These are phyloP conservation scores for Erebia epiphron DNA, from an alignment of 2,888 invertebrate species.

Conservation along the genomic window DNA sequence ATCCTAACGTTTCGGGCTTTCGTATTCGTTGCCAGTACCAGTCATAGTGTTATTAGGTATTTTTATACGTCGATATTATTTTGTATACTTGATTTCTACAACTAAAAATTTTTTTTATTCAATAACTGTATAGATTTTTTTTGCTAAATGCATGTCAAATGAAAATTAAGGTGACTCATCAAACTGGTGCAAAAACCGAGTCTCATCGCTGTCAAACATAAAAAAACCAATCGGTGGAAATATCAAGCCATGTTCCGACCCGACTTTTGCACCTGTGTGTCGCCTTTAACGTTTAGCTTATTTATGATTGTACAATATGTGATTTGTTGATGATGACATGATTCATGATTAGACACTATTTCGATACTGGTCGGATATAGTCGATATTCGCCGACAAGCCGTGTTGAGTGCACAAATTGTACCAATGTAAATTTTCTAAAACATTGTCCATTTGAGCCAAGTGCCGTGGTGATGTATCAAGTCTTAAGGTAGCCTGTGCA, in stretches of 20 bases:
- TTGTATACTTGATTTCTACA: not conserved
- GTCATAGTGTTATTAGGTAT: not conserved
- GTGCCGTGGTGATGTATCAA: constrained; percentile 25
- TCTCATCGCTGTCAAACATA: not conserved
- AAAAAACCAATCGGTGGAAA: not conserved
- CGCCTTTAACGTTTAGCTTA: not conserved
- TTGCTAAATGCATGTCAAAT: constrained; percentile 4
- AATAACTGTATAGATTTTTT: too few relatives aligned
- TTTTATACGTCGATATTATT: not conserved
- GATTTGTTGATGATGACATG: too few relatives aligned
- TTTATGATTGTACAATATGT: not conserved
- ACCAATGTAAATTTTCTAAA: constrained; percentile 31
- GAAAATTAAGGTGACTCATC: not conserved
- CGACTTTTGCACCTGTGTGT: not conserved
- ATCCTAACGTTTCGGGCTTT: constrained; percentile 9
- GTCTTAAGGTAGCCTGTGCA: not conserved
- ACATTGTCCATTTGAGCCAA: constrained; percentile 33
- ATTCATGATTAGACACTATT: constrained; percentile 9
- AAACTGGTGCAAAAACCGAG: not conserved
- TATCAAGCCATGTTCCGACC: not conserved
- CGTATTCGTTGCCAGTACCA: constrained; percentile 21
- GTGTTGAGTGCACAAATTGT: constrained; percentile 29
- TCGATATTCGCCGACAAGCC: constrained; percentile 31
- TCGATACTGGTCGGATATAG: constrained; percentile 10
- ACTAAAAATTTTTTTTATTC: too few relatives aligned